Percentiles rank a stretch among this genome's conserved stretches.
Conservation (phyloP, 2,113 vertebrate genomes). For the Pandion haliaetus region DNA sequence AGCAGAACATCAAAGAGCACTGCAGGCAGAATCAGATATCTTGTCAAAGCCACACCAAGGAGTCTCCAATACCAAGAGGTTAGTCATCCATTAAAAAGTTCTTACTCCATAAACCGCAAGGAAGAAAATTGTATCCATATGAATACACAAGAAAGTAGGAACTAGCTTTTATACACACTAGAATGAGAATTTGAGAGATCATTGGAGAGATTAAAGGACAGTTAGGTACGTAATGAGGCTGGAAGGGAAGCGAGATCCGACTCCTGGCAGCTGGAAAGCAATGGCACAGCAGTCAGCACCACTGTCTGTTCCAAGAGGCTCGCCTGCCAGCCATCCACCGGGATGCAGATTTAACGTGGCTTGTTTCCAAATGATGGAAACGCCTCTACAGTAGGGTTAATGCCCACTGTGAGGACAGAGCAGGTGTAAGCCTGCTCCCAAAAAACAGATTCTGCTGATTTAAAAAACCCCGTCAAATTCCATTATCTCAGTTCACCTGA, state of each 20-base stretch:
- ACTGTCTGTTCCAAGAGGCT: not conserved
- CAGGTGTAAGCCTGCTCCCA: not conserved
- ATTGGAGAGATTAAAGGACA: not conserved
- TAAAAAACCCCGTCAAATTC: not conserved
- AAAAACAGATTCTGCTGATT: not conserved
- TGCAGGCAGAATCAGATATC: not conserved
- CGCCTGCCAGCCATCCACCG: not conserved
- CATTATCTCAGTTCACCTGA: not conserved
- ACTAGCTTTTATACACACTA: not conserved
- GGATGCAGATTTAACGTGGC: not conserved
- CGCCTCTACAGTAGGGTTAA: not conserved
- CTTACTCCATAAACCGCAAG: not conserved
- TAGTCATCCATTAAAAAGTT: not conserved
- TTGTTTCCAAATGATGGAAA: not conserved
- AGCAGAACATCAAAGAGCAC: not conserved
- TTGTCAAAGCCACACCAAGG: not conserved
- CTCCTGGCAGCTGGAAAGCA: rapidly evolving
- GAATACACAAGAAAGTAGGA: not conserved
- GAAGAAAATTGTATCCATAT: not conserved
- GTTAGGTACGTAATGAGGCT: not conserved
- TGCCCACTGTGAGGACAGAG: not conserved
- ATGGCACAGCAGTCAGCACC: not conserved
- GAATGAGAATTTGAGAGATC: not conserved
- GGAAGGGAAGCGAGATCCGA: not conserved
- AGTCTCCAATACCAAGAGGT: not conserved